phyloP scores from a whole-genome alignment of 2,888 invertebrate species.

The Seira ritae region DNA sequence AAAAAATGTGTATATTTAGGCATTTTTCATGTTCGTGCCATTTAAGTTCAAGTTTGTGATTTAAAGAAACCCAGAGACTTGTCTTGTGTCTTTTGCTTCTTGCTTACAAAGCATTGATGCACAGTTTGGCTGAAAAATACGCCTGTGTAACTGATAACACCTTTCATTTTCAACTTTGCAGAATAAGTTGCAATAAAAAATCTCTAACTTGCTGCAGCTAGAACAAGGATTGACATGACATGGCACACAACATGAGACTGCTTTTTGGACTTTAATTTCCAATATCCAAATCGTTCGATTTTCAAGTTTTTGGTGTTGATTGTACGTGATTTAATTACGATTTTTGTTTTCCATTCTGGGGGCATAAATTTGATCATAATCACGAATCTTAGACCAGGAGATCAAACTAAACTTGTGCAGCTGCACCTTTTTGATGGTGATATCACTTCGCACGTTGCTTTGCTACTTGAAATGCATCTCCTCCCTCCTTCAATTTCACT shows the following conservation, averaged over 20 bases:
- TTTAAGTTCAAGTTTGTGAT: conserved; percentile 10
- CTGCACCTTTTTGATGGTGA: conserved; percentile 13
- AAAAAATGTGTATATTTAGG: not conserved
- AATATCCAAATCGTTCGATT: not conserved
- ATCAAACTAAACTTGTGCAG: too few relatives aligned
- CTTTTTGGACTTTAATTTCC: not conserved
- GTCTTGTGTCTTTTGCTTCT: not conserved
- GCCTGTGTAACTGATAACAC: not conserved
- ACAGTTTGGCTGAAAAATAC: too few relatives aligned
- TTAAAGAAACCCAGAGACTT: not conserved
- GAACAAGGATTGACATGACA: too few relatives aligned
- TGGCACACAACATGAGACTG: conserved; percentile 11
- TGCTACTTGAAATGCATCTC: conserved; percentile 3
- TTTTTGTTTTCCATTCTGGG: not conserved
- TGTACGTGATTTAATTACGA: conserved; percentile 21
- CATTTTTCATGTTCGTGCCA: conserved; percentile 10
- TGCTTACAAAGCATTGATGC: not conserved
- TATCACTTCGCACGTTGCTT: not conserved
- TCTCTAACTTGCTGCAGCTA: not conserved
- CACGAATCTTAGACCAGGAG: not conserved
- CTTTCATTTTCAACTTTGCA: conserved; percentile 8
- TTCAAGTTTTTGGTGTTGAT: not conserved
- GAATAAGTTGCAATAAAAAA: not conserved
- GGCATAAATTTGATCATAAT: not conserved
- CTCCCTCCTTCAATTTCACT: conserved; percentile 5